A percentile compares a stretch with the other conserved stretches of the same genome.
phyloP scores from a whole-genome alignment of 2,113 vertebrate genomes.

The Neodontobutis hainanensis region DNA sequence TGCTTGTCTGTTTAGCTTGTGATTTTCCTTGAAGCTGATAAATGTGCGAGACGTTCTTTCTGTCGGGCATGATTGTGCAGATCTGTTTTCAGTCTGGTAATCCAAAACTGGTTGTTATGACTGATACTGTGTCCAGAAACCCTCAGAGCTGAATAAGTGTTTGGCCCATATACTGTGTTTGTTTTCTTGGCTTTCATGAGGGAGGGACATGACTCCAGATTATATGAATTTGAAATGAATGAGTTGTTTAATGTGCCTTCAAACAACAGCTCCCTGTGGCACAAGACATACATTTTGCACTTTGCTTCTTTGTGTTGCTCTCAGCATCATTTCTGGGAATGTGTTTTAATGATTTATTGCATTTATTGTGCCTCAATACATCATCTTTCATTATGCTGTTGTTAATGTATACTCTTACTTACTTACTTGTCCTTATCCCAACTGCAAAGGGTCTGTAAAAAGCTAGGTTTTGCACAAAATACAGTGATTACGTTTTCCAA shows the following conservation, averaged over 20 bases:
- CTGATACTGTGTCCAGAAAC: conserved; percentile 20
- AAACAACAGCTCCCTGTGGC: not conserved
- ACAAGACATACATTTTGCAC: not conserved
- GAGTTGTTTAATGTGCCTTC: not conserved
- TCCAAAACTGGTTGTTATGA: conserved; percentile 10
- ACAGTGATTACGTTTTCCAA: too few relatives aligned
- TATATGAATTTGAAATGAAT: conserved; percentile 21
- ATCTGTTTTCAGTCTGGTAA: conserved; percentile 49
- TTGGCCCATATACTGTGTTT: not conserved
- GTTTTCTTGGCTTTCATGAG: conserved; percentile 10
- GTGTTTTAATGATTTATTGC: conserved; percentile 54
- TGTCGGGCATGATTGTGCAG: conserved; percentile 36
- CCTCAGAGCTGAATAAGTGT: conserved; percentile 6
- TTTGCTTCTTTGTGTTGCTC: conserved; percentile 9
- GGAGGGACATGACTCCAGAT: not conserved
- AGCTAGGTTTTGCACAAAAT: too few relatives aligned
- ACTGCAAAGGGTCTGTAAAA: not conserved
- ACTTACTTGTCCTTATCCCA: not conserved
- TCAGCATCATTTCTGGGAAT: conserved; percentile 17
- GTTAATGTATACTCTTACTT: not conserved
- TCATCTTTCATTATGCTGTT: conserved; percentile 11
- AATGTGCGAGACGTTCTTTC: conserved; percentile 42
- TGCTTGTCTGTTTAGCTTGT: conserved; percentile 66
- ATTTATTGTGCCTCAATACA: conserved; percentile 23
- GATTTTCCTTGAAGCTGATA: conserved; percentile 39